These are phyloP conservation scores for Phylloscopus trochiloides DNA, from an alignment of 2,113 vertebrate species.

Conservation along the genomic window DNA sequence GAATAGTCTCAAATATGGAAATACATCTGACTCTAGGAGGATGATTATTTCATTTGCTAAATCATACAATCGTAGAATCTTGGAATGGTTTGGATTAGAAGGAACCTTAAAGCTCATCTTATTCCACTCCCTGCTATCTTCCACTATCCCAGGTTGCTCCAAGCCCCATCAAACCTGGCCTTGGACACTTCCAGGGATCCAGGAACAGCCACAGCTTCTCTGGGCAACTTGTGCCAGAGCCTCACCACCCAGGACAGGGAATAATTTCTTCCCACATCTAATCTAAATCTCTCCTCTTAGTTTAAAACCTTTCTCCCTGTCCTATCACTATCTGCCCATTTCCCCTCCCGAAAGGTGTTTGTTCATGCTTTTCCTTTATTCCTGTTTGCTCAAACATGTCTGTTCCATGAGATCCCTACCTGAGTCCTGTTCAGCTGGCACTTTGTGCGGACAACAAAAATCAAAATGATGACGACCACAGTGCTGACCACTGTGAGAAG, in stretches of 20 bases:
- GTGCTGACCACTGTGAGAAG: conserved; percentile 89
- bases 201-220: background rate
- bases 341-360: background rate
- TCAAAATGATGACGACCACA: conserved; percentile 83
- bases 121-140: background rate
- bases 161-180: background rate
- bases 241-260: background rate
- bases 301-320: background rate
- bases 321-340: background rate
- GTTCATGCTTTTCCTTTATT: background rate
- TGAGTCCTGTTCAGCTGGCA: conserved; percentile 85
- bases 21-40: background rate
- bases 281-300: background rate
- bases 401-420: conserved; percentile 66
- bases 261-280: background rate
- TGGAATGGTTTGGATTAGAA: background rate
- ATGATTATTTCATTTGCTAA: background rate
- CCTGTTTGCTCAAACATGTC: background rate
- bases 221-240: background rate
- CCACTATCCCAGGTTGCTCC: background rate
- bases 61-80: background rate
- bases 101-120: background rate
- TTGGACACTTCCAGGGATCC: background rate
- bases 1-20: background rate
- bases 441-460: conserved; percentile 85